Percentiles rank a stretch among this genome's conserved stretches.
Evolutionary conservation across 2,113 vertebrate genomes (phyloP).

Genomic region (Python bivittatus): DNA sequence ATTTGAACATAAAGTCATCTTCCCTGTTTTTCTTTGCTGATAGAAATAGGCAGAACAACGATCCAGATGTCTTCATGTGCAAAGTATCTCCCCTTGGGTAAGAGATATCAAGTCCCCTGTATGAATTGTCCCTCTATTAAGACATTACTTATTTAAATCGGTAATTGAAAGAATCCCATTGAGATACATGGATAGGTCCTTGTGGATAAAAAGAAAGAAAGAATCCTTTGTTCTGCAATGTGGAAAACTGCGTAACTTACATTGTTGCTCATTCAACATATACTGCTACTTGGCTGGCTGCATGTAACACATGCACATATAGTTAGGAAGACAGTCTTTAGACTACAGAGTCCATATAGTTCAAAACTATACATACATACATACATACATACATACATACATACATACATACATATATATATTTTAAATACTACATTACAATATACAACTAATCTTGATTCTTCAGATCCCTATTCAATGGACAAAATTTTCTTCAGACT

Average conservation of each 20-base stretch:
- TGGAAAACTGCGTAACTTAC: not conserved
- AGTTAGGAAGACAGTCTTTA: too few species aligned
- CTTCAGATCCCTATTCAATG: too few species aligned
- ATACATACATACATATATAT: too few species aligned
- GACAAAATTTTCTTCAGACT: too few species aligned
- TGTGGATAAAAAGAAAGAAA: not conserved
- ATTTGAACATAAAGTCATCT: not conserved
- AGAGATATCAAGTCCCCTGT: not conserved
- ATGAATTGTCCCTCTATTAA: constrained; percentile 38
- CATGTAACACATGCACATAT: too few species aligned
- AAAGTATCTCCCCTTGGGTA: constrained; percentile 10
- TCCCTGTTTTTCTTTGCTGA: constrained; percentile 15
- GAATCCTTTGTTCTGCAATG: constrained; percentile 19
- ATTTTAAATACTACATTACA: too few species aligned
- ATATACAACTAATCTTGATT: too few species aligned
- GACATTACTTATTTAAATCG: constrained; percentile 39
- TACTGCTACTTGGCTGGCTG: too few species aligned
- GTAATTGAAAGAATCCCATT: constrained; percentile 54
- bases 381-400: too few species aligned
- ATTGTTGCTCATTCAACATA: too few species aligned
- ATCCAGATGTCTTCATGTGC: not conserved
- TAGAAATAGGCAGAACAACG: constrained; percentile 43
- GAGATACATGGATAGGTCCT: constrained; percentile 23
- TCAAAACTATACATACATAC: too few species aligned
- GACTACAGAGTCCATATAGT: too few species aligned